Base-by-base conservation (phyloP, 2,888 invertebrate genomes). In the Euplexia lucipara region DNA sequence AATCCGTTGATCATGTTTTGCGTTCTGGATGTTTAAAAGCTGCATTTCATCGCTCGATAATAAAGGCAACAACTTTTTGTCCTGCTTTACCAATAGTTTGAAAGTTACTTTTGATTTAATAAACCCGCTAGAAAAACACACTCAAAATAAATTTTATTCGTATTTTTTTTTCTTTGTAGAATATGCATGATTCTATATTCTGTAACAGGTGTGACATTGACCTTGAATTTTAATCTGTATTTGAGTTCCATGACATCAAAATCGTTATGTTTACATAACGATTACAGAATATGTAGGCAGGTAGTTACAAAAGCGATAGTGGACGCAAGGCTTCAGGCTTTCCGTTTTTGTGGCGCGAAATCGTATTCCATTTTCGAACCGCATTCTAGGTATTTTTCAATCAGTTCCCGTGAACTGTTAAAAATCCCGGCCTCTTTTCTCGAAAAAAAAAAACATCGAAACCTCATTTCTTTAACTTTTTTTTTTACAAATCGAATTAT, bases 401-500 rank as follows among this genome's bases (percentile, higher is more conserved):
- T 52, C 41, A 12, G 14, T n/a, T 35, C 8, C 47, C 41, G 16
- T 12, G n/a, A 45, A 57, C 41, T 37, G 48, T 53, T 53, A 42
- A 30, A 64, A 34, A 12, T 32, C 20, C 10, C n/a, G 2, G 34
- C 7, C 6, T 20, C 35, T 16, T 45, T 44, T 14, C 16, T 44
- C 16, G 6, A 10, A 37, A 54, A 63, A 37, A 63, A 59, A 20
- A 39, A 26, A n/a, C n/a, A n/a, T 10, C 10, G 20, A 30, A 51
- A 44, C 42, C 45, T 66, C 53, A 52, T 63, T 77, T 51, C 60
- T 61, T 60, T 1, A 7, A 34, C 37, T 48, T 56, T 64, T 73
- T 64, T 73, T 67, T 79, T 67, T 57, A 65, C 54, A 68, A 57
- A 79, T 75, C 57, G 54, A 75, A 75, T 75, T 70, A 63, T 73